Conservation (phyloP, 2,113 vertebrate species). For the Neolamprologus ventralis region DNA sequence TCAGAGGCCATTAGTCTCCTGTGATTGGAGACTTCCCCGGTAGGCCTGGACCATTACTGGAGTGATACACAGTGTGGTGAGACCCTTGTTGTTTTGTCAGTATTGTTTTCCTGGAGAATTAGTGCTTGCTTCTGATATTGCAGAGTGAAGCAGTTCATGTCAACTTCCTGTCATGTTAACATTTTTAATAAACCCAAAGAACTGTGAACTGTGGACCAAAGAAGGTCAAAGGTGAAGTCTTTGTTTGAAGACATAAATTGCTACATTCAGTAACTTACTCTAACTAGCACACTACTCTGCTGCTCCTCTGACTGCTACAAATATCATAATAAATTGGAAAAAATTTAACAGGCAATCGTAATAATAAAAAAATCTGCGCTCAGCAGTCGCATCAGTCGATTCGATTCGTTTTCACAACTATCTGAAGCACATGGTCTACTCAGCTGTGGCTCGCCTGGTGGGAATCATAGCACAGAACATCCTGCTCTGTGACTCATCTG, state of each 20-base stretch:
- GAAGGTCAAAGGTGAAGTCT: neutral
- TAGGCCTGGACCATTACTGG: constrained; percentile 20
- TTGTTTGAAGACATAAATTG: neutral
- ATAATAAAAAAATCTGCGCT: neutral
- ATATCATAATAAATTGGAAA: neutral
- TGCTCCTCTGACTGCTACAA: neutral
- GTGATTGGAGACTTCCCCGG: constrained; percentile 37
- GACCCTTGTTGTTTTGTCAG: neutral
- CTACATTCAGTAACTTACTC: neutral
- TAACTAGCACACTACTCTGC: neutral
- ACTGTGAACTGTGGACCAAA: neutral
- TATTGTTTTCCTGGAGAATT: neutral
- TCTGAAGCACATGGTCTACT: neutral
- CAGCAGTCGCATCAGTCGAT: neutral
- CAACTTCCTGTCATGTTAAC: neutral
- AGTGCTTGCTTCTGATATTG: neutral
- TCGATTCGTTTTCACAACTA: neutral
- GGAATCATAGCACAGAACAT: constrained; percentile 5
- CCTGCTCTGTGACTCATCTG: constrained; percentile 8
- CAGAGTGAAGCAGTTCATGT: neutral
- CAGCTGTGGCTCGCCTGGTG: neutral
- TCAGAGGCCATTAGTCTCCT: constrained; percentile 58
- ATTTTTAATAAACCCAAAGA: neutral
- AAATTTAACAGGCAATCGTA: neutral
- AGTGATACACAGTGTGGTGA: neutral